These are phyloP conservation scores for Camelus dromedarius DNA, from an alignment of 2,113 vertebrate genomes.

Conservation along the genomic window DNA sequence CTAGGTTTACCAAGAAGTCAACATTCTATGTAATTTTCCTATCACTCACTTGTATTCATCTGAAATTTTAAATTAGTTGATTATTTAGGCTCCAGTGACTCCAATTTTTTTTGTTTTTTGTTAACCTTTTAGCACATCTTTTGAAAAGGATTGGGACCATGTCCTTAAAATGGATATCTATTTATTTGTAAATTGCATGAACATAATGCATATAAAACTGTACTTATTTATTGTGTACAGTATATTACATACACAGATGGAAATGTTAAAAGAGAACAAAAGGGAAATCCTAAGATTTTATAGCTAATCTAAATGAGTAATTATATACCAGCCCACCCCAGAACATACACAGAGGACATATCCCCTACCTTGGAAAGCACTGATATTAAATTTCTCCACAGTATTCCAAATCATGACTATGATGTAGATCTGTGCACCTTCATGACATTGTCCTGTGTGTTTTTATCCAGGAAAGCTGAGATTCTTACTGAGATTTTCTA, in stretches of 20 bases:
- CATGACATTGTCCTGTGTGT: background rate
- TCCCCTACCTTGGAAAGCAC: background rate
- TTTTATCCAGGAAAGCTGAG: background rate
- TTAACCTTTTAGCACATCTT: background rate
- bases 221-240: background rate
- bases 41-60: background rate
- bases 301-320: background rate
- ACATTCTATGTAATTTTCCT: background rate
- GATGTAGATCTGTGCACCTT: background rate
- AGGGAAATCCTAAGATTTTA: background rate
- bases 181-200: background rate
- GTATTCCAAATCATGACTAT: background rate
- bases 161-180: background rate
- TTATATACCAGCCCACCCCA: background rate
- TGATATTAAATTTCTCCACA: background rate
- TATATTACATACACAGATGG: background rate
- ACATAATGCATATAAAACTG: background rate
- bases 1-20: background rate
- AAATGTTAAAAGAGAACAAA: background rate
- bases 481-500: background rate
- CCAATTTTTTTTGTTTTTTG: background rate
- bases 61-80: background rate
- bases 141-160: background rate
- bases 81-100: background rate
- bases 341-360: background rate